Evolutionary conservation across 2,888 invertebrate species (phyloP).

Genomic region (Osedax fenrisi): DNA sequence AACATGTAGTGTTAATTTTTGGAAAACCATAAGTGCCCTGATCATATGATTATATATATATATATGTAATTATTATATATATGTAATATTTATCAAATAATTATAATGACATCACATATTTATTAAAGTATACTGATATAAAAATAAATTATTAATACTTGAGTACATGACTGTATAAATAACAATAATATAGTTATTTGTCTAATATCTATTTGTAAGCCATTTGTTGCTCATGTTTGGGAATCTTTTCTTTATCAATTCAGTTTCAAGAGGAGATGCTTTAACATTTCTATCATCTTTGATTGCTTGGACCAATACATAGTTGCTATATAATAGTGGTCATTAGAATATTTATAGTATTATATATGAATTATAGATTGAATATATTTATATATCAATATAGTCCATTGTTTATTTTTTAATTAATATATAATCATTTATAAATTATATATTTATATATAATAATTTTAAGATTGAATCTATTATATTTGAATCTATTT

Average conservation of each 20-base stretch:
- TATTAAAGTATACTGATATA: too few relatives aligned
- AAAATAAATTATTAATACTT: too few relatives aligned
- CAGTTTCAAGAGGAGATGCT: background rate
- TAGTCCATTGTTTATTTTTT: background rate
- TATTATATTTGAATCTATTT: background rate
- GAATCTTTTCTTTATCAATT: background rate
- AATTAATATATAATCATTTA: background rate
- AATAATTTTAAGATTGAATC: background rate
- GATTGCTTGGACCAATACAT: background rate
- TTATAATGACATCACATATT: too few relatives aligned
- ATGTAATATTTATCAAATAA: too few relatives aligned
- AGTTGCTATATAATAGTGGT: background rate
- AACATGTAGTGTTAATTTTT: too few relatives aligned
- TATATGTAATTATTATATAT: too few relatives aligned
- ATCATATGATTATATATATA: too few relatives aligned
- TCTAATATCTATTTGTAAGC: too few relatives aligned
- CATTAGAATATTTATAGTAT: too few relatives aligned
- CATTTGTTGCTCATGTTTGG: background rate
- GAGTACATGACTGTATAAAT: too few relatives aligned
- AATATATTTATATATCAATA: background rate
- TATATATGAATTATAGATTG: background rate
- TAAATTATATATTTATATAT: background rate
- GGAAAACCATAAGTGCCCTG: too few relatives aligned
- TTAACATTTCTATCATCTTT: background rate
- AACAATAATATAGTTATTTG: too few relatives aligned